Conservation (phyloP, 2,113 vertebrate species). For the Malurus cyaneus region DNA sequence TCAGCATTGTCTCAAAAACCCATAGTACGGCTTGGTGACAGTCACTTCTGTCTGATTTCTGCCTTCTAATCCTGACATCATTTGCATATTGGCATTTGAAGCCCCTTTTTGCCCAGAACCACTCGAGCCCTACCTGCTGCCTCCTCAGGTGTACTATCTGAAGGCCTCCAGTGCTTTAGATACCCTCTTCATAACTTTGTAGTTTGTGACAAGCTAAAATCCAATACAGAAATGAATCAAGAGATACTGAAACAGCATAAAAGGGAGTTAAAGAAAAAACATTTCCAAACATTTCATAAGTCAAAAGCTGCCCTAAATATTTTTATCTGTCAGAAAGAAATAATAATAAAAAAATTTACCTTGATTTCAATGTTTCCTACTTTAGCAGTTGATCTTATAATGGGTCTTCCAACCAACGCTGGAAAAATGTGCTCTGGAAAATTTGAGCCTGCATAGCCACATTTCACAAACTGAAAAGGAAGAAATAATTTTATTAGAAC, state of each 20-base stretch:
- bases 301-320: neutral
- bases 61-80: neutral
- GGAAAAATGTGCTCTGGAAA: constrained; percentile 99
- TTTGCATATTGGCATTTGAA: neutral
- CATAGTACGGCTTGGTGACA: neutral
- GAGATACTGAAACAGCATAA: neutral
- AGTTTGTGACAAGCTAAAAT: neutral
- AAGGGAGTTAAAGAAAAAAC: neutral
- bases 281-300: neutral
- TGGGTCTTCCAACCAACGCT: constrained; percentile 96
- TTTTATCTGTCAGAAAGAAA: constrained; percentile 26
- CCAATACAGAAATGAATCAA: neutral
- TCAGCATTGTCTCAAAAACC: neutral
- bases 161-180: neutral
- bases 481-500: constrained; percentile 7
- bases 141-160: neutral
- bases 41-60: neutral
- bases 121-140: neutral
- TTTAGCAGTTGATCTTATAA: constrained; percentile 99
- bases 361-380: constrained; percentile 99
- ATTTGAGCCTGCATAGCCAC: constrained; percentile 97
- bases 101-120: neutral
- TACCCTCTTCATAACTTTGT: neutral
- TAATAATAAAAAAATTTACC: constrained; percentile 77
- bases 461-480: constrained; percentile 94